Conservation (phyloP, 2,888 invertebrate genomes). For the Steromphala cineraria region DNA sequence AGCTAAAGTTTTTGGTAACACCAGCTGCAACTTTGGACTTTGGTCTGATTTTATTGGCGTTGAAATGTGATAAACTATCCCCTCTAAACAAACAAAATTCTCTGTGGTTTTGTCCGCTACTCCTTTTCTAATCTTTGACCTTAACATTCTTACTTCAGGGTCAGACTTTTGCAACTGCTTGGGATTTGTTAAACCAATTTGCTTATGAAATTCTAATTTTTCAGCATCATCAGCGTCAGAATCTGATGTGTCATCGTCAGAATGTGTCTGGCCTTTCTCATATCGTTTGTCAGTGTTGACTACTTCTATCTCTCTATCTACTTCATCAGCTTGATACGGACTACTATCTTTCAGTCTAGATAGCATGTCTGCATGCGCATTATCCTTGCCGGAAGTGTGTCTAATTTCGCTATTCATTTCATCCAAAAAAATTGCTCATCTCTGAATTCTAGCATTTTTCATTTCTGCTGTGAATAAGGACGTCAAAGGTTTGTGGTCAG, state of each 20-base stretch:
- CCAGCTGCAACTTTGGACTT: neutral
- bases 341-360: neutral
- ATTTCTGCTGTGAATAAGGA: slow-evolving; percentile 9
- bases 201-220: neutral
- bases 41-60: neutral
- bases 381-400: neutral
- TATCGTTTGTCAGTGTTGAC: neutral
- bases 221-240: neutral
- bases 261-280: neutral
- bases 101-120: neutral
- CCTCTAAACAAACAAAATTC: neutral
- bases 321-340: neutral
- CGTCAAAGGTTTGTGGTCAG: slow-evolving; percentile 20
- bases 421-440: neutral
- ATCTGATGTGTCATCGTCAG: neutral
- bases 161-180: neutral
- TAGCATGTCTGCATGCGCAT: neutral
- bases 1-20: too few relatives aligned
- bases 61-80: neutral
- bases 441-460: slow-evolving; percentile 9
- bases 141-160: neutral
- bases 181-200: neutral
- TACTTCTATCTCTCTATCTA: neutral
- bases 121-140: neutral
- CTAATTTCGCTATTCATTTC: slow-evolving; percentile 1